Evolutionary conservation across 2,797 vertebrate species (phyloP).

Genomic region (Myoxocephalus aenaeus): DNA sequence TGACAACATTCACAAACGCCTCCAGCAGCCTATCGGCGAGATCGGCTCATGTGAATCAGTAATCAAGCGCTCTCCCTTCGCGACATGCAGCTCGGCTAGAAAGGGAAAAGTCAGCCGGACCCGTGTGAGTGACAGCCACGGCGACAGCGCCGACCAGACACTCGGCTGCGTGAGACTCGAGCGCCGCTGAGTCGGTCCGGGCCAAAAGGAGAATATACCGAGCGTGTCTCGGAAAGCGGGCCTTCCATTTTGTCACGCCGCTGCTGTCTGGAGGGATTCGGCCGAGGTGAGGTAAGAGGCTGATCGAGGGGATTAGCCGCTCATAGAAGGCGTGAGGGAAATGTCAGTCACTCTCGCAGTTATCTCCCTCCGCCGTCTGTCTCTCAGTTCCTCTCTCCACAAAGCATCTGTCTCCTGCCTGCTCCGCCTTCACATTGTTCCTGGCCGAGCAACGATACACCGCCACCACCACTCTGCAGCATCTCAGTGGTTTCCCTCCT

Average conservation of each 20-base stretch:
- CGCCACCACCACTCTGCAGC: conserved; percentile 34
- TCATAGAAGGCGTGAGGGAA: conserved; percentile 47
- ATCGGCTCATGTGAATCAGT: conserved; percentile 41
- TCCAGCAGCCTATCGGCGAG: background rate
- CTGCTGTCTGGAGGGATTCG: conserved; percentile 33
- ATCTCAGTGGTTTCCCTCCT: conserved; percentile 43
- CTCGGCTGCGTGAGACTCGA: conserved; percentile 21
- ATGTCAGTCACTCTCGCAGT: conserved; percentile 40
- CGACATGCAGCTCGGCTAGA: conserved; percentile 40
- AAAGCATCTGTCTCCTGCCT: conserved; percentile 57
- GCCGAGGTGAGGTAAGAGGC: conserved; percentile 68
- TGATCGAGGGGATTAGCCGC: conserved; percentile 70
- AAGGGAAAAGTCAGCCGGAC: conserved; percentile 55
- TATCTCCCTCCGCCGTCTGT: conserved; percentile 52
- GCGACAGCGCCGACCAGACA: conserved; percentile 46
- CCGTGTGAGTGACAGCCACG: conserved; percentile 35
- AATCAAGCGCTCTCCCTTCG: conserved; percentile 29
- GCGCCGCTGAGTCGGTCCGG: conserved; percentile 6
- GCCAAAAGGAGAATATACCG: conserved; percentile 24
- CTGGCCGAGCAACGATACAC: conserved; percentile 33
- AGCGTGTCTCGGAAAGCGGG: conserved; percentile 36
- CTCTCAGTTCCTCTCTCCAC: conserved; percentile 28
- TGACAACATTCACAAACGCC: conserved; percentile 20
- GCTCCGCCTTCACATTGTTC: conserved; percentile 49
- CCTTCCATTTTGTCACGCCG: conserved; percentile 63